Evolutionary conservation across 2,113 vertebrate genomes (phyloP).

Genomic region (Epinephelus moara): DNA sequence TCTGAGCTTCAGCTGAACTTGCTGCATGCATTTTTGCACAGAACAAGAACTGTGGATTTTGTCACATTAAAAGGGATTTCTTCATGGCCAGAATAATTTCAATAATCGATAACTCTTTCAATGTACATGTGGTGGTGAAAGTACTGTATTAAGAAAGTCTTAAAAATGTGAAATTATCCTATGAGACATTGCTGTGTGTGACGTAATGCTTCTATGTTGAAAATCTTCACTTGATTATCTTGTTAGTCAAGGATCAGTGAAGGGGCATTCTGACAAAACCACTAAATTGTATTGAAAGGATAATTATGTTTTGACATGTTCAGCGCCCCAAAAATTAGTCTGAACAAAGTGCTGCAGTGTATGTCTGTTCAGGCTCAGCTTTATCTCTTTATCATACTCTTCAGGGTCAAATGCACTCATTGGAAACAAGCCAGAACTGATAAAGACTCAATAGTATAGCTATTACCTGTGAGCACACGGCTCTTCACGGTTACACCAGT

Average conservation of each 20-base stretch:
- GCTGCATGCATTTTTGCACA: neutral
- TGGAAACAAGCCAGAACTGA: slow-evolving; percentile 28
- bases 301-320: slow-evolving; percentile 1
- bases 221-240: neutral
- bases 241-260: neutral
- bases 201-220: neutral
- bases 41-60: too few species aligned
- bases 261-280: neutral
- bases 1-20: neutral
- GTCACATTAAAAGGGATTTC: neutral
- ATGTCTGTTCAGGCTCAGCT: neutral
- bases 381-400: neutral
- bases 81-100: neutral
- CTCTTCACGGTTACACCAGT: neutral
- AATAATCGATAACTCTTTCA: neutral
- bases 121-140: neutral
- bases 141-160: neutral
- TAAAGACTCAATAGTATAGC: neutral
- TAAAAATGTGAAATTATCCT: neutral
- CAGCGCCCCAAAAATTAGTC: neutral
- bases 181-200: neutral
- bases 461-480: neutral
- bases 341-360: slow-evolving; percentile 14
- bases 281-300: slow-evolving; percentile 2
- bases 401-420: neutral